Evolutionary conservation across 2,797 vertebrate species (phyloP).

Genomic region (Tympanoctomys barrerae): DNA sequence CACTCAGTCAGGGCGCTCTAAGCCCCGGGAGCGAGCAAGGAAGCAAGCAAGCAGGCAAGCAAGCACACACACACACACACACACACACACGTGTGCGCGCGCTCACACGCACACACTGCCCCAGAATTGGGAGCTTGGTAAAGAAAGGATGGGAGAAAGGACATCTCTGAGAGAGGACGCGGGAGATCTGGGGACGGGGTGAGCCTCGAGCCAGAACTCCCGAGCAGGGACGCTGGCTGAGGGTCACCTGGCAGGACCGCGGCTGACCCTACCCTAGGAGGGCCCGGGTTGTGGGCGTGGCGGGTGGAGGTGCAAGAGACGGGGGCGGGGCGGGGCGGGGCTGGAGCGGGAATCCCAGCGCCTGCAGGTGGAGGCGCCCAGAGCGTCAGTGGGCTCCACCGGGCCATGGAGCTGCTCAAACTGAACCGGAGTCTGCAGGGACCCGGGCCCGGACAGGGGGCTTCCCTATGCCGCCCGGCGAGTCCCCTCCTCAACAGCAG

Average conservation of each 20-base stretch:
- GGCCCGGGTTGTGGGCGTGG: background rate
- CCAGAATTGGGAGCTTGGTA: background rate
- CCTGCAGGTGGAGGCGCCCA: constrained; percentile 64
- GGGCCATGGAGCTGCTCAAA: constrained; percentile 75
- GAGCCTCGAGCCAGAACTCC: constrained; percentile 16
- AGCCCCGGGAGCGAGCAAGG: background rate
- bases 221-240: background rate
- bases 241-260: constrained; percentile 61
- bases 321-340: constrained; percentile 57
- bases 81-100: background rate
- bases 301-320: background rate
- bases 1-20: background rate
- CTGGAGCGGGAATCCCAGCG: background rate
- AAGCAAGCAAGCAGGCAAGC: too few species aligned
- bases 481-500: constrained; percentile 53
- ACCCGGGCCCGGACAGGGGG: constrained; percentile 62
- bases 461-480: constrained; percentile 52
- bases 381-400: background rate
- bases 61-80: background rate
- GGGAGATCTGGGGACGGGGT: background rate
- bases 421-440: constrained; percentile 73
- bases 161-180: background rate
- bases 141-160: background rate
- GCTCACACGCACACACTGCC: background rate
- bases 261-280: background rate